Conservation (phyloP, 92 coral and sea anemone genomes). For the Palythoa caribaeorum region DNA sequence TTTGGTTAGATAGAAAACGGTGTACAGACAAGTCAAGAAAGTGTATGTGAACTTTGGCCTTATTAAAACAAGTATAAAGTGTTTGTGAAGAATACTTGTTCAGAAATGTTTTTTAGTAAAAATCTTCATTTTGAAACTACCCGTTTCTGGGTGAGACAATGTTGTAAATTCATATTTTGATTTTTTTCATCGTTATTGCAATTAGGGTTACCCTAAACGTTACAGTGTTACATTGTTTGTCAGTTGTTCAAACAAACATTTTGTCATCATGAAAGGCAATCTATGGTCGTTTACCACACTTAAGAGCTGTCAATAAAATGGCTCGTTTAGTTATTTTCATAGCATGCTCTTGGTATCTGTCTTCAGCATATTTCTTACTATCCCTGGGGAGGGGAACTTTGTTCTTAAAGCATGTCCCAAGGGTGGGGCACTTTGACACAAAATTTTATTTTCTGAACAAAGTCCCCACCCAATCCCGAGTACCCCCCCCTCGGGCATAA, state of each 20-base stretch:
- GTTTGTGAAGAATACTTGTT: too few relatives aligned
- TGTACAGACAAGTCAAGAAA: slow-evolving; percentile 29
- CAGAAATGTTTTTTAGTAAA: background rate
- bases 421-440: background rate
- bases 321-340: slow-evolving; percentile 31
- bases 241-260: slow-evolving; percentile 32
- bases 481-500: background rate
- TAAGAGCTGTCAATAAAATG: slow-evolving; percentile 29
- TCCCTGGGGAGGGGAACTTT: background rate
- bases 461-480: slow-evolving; percentile 4
- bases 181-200: slow-evolving; percentile 30
- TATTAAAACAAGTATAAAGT: too few relatives aligned
- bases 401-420: background rate
- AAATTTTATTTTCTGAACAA: background rate
- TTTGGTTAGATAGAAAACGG: slow-evolving; percentile 27
- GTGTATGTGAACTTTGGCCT: slow-evolving; percentile 31
- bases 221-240: slow-evolving; percentile 25
- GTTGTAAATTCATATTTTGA: slow-evolving; percentile 25
- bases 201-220: slow-evolving; percentile 32
- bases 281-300: slow-evolving; percentile 41
- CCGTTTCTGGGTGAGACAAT: slow-evolving; percentile 18
- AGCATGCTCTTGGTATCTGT: slow-evolving; percentile 39
- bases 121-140: slow-evolving; percentile 1
- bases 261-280: slow-evolving; percentile 43
- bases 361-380: slow-evolving; percentile 28